phyloP scores from a whole-genome alignment of 2,888 invertebrate genomes.

The Chymomyza procnemis region DNA sequence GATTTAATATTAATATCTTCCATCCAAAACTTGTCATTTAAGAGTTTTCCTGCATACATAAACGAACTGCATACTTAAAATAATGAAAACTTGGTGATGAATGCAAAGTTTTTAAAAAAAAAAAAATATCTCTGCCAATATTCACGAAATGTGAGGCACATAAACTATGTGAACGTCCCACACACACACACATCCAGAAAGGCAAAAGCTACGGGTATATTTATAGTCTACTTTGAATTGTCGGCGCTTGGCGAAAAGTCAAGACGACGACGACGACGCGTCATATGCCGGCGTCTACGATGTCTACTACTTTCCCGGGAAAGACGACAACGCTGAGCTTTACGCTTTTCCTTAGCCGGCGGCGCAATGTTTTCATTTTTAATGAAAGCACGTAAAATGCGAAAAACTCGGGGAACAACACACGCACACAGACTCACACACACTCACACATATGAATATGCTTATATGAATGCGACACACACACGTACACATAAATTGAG shows the following conservation, averaged over 20 bases:
- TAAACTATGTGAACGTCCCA: not conserved
- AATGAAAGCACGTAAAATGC: constrained; percentile 73
- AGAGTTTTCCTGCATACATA: constrained; percentile 27
- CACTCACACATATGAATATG: constrained; percentile 12
- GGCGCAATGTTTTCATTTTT: constrained; percentile 71
- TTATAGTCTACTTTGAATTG: constrained; percentile 69
- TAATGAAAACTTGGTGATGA: no score
- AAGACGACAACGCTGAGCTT: not conserved
- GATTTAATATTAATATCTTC: no score
- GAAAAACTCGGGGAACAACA: constrained; percentile 54
- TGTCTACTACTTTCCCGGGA: not conserved
- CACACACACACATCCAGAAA: no score
- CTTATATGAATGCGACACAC: not conserved
- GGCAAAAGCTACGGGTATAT: constrained; percentile 32
- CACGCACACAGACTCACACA: constrained; percentile 11
- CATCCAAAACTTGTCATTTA: not conserved
- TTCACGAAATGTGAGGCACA: not conserved
- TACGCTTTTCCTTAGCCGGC: constrained; percentile 13
- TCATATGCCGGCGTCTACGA: not conserved
- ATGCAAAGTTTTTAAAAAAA: no score
- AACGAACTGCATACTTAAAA: constrained; percentile 8
- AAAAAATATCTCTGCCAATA: no score
- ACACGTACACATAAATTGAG: constrained; percentile 9
- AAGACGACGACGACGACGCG: not conserved
- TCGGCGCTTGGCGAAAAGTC: constrained; percentile 28